A percentile compares a stretch with the other conserved stretches of the same genome.
Evolutionary conservation across 2,797 vertebrate species (phyloP).

Genomic region (Pygocentrus nattereri): DNA sequence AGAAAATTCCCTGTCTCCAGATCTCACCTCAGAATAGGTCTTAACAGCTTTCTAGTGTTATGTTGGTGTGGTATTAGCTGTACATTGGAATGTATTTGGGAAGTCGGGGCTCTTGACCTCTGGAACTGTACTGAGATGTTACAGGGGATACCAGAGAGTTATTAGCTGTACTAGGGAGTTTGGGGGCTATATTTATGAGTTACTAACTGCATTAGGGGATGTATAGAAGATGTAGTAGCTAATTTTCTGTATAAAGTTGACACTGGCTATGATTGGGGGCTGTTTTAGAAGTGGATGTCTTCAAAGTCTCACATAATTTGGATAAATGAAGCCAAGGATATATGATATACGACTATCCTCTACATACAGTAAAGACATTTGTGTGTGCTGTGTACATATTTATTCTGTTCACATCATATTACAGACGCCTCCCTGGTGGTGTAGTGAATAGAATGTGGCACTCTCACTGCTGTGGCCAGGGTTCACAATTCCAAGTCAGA

Average conservation of each 20-base stretch:
- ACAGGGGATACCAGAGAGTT: neutral
- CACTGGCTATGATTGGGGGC: neutral
- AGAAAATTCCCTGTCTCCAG: conserved; percentile 71
- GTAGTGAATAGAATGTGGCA: no score
- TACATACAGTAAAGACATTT: no score
- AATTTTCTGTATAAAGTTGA: neutral
- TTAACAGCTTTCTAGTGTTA: conserved; percentile 63
- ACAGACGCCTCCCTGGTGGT: no score
- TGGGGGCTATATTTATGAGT: neutral
- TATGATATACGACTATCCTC: no score
- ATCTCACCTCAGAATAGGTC: conserved; percentile 61
- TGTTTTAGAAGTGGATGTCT: neutral
- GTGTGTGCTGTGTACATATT: no score
- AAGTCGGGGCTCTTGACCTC: conserved; percentile 45
- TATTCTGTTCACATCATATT: no score
- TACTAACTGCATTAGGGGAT: neutral
- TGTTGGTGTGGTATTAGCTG: conserved; percentile 60
- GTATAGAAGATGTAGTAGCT: neutral
- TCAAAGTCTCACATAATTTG: neutral
- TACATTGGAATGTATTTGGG: neutral
- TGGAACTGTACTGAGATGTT: conserved; percentile 49
- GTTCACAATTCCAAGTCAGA: no score
- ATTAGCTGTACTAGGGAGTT: neutral
- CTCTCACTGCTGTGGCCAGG: no score
- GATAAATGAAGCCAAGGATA: no score